A percentile compares a stretch with the other conserved stretches of the same genome.
Conservation (phyloP, 2,113 vertebrate genomes). For the Terrapene triunguis region DNA sequence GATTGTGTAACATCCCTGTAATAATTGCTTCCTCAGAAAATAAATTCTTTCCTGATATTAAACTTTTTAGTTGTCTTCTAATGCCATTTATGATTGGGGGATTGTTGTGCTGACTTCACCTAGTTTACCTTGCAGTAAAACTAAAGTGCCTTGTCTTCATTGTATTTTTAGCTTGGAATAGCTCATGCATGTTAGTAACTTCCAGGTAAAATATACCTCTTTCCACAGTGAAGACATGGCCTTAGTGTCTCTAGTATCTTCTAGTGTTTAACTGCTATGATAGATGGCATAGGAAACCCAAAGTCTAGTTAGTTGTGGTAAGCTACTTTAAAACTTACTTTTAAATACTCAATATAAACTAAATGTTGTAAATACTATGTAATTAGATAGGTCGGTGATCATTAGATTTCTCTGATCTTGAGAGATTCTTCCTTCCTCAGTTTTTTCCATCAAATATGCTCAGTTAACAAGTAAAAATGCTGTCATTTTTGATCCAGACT, state of each 20-base stretch:
- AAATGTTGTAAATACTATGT: too few species aligned
- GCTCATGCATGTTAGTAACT: neutral
- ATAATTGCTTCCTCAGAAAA: neutral
- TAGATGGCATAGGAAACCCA: neutral
- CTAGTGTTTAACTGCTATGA: neutral
- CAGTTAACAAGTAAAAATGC: neutral
- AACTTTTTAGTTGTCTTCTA: neutral
- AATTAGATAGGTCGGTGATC: neutral
- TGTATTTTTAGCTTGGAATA: neutral
- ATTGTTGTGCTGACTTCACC: neutral
- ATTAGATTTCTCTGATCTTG: neutral
- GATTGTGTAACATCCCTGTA: neutral
- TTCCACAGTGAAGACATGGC: neutral
- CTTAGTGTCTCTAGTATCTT: neutral
- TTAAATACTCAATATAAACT: too few species aligned
- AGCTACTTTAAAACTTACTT: too few species aligned
- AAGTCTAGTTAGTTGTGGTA: neutral
- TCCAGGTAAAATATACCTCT: neutral
- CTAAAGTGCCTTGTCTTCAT: neutral
- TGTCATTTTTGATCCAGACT: neutral
- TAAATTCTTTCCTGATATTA: neutral
- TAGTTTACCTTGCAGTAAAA: neutral
- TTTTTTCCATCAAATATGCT: neutral
- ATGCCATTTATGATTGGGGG: neutral
- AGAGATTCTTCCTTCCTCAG: neutral